Evolutionary conservation across 2,888 invertebrate species (phyloP), one percentile per base, ranked within the genome.

Genomic region (Dorcus parallelipipedus): DNA sequence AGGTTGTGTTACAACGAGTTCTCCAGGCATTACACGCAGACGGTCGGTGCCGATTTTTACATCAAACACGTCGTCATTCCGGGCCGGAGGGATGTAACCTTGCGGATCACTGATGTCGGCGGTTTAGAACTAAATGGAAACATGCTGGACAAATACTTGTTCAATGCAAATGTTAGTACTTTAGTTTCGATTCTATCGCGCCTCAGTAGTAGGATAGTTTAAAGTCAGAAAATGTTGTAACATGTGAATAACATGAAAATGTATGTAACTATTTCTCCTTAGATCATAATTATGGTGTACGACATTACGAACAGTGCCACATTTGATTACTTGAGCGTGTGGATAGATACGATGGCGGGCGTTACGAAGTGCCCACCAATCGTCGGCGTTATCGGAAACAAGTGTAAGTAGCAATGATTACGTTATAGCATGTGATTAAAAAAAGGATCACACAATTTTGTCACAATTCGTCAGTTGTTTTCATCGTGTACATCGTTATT

Each of bases 61-160:
- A 79, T 87, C 49, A 87, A 87, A 72, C 81, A 86, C 69, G 78
- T 87, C 43, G 76, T 80, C 59, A 70, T 88, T 49, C 82, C 86
- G 59, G 75, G 74, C 10, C 79, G 77, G 66, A 80, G 81, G 53
- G 82, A 86, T 68, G 85, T 89, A 49, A 86, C 88, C 26, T 75
- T 93, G 53, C 87, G 91, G 75, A 82, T 95, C 38, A 93, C 93
- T 81, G 95, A 95, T 76, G 85, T 95, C 54, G 91, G 92, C 47
- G 94, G 95, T 17, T 85, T 86, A 63, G 87, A 91, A 40, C 79
- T 91, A 9, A 82, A 83, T 49, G 90, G 91, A 7, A 81, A 83
- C 59, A 93, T 95, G 93, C 80, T 95, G 45, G 86, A 86, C 66
- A 88, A 88, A 76, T 90, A 89, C 70, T 76, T 89, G 49, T 88